Conservation (phyloP, 2,113 vertebrate species). For the Panthera uncia region DNA sequence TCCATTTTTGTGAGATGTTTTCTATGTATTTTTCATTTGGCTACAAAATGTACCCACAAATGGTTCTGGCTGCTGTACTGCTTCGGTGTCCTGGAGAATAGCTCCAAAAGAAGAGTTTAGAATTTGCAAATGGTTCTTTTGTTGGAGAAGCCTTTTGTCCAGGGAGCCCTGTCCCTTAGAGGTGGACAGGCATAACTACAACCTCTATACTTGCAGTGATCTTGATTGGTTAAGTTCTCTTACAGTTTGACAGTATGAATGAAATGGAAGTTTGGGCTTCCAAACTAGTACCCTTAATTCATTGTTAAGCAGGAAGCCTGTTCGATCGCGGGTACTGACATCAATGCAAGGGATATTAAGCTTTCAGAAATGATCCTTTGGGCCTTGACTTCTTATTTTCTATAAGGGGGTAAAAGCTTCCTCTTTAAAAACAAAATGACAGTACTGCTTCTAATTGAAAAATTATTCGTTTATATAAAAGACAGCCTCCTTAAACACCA, state of each 20-base stretch:
- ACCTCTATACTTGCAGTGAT: background rate
- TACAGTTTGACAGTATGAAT: background rate
- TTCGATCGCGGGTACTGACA: background rate
- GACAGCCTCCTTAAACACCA: background rate
- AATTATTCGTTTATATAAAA: conserved; percentile 30
- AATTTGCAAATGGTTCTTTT: conserved; percentile 22
- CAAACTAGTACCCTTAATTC: background rate
- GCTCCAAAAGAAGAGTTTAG: background rate
- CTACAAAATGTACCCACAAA: conserved; percentile 46
- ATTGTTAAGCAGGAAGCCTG: background rate
- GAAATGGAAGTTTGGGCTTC: background rate
- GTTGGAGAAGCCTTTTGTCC: background rate
- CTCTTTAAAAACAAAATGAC: conserved; percentile 53
- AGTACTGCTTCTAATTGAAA: background rate
- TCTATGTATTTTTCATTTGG: conserved; percentile 66
- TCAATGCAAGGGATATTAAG: background rate
- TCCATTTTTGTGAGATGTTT: conserved; percentile 73
- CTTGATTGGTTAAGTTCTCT: background rate
- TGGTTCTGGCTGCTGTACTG: background rate
- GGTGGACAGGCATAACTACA: background rate
- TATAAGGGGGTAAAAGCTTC: background rate
- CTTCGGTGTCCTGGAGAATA: background rate
- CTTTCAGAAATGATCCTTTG: conserved; percentile 21
- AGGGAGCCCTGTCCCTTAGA: background rate
- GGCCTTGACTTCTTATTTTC: conserved; percentile 8